phyloP scores from a whole-genome alignment of 2,797 vertebrate genomes.

The Gymnocypris eckloni region DNA sequence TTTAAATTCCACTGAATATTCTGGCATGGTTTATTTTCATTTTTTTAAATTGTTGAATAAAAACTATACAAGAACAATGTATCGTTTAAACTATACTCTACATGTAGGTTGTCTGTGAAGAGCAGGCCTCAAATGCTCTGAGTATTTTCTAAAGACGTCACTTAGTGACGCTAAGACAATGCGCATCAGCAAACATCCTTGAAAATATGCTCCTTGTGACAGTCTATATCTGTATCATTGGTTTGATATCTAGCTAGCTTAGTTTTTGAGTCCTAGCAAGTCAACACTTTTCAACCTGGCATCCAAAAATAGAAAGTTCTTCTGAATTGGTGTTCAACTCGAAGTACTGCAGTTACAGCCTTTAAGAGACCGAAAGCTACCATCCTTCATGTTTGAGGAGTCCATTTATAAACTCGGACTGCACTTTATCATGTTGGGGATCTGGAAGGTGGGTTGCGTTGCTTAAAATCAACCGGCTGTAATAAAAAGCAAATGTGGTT shows the following conservation, averaged over 20 bases:
- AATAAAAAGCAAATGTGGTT: background rate
- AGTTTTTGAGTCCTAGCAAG: background rate
- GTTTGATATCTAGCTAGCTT: background rate
- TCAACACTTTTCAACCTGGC: background rate
- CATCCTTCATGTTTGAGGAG: background rate
- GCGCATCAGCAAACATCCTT: background rate
- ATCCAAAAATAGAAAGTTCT: background rate
- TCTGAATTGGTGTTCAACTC: background rate
- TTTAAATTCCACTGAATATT: background rate
- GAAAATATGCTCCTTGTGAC: background rate
- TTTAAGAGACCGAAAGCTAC: background rate
- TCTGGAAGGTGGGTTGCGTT: background rate
- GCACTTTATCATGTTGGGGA: background rate
- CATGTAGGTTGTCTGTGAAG: background rate
- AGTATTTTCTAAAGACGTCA: background rate
- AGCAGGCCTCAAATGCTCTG: background rate
- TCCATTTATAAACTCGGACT: background rate
- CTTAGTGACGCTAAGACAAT: background rate
- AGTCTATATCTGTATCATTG: background rate
- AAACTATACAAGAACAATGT: background rate
- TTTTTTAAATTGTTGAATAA: background rate
- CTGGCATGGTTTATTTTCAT: background rate
- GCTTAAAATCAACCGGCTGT: background rate
- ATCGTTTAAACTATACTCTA: too few species aligned
- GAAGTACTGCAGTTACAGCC: background rate